Evolutionary conservation across 2,113 vertebrate genomes (phyloP), one percentile per base, ranked within the genome.

Genomic region (Genyomyrus donnyi): DNA sequence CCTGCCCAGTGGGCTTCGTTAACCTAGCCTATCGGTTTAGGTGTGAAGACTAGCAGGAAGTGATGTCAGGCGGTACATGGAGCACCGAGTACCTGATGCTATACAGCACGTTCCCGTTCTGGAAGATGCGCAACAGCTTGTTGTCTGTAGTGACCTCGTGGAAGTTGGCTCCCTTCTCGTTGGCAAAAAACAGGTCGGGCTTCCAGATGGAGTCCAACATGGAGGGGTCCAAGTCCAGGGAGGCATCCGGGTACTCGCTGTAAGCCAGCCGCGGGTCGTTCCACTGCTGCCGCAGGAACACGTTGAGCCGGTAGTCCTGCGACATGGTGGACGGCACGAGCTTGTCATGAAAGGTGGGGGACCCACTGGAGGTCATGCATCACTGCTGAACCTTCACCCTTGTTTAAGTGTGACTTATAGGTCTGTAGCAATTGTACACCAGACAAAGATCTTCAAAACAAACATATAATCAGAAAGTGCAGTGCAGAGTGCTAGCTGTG

Each of bases 141-240:
- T 99, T 98, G 94, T 98, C 97, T 0, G 97, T 98, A 89, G 98
- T 98, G 94, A 98, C 97, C 92, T 97, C 98, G 0, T 99, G 98
- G 95, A 99, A 99, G 91, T 96, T 97, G 93, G 98, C 97, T 77
- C 97, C 97, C 93, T 99, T 99, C 93, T 99, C 98, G 0, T 99
- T 99, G 92, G 97, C 97, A 0, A 99, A 98, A 96, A 98, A 99
- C 90, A 99, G 92, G 90, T 99, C 98, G 3, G 98, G 98, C 93
- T 98, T 99, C 98, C 98, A 98, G 94, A 98, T 98, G 85, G 97
- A 98, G 93, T 98, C 97, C 0, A 98, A 93, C 97, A 98, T 98
- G 91, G 98, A 98, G 9, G 98, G 98, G 90, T 99, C 97, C 0
- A 99, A 95, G 93, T 98, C 98, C 0, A 98, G 95, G 1, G 97